Conservation (phyloP, 2,888 invertebrate species). For the Plagodis dolabraria region DNA sequence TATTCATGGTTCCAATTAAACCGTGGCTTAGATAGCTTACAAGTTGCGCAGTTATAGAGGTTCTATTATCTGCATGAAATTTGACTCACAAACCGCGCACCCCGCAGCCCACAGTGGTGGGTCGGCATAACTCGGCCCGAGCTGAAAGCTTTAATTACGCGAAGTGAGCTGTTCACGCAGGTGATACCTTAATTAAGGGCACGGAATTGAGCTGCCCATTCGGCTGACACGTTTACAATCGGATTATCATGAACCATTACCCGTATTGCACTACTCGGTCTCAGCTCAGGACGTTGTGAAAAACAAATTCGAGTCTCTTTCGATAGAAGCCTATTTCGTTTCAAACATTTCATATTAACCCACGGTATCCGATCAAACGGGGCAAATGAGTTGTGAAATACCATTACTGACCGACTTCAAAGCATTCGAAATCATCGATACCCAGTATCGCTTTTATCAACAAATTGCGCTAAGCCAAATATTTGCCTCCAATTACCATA, state of each 20-base stretch:
- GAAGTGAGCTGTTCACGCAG: slow-evolving; percentile 82
- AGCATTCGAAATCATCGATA: slow-evolving; percentile 16
- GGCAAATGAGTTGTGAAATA: slow-evolving; percentile 15
- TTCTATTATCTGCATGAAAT: slow-evolving; percentile 79
- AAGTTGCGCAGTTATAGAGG: slow-evolving; percentile 74
- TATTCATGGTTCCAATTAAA: slow-evolving; percentile 77
- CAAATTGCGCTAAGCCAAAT: slow-evolving; percentile 29
- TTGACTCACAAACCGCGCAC: slow-evolving; percentile 77
- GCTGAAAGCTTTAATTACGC: slow-evolving; percentile 81
- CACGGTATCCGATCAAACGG: too few species aligned
- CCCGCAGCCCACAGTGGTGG: slow-evolving; percentile 57
- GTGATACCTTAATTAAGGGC: slow-evolving; percentile 82
- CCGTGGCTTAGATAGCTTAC: slow-evolving; percentile 67
- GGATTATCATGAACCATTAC: slow-evolving; percentile 73
- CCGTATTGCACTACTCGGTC: slow-evolving; percentile 36
- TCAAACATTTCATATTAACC: too few species aligned
- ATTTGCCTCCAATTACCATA: slow-evolving; percentile 33
- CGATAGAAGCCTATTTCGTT: too few species aligned
- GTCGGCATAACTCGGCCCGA: slow-evolving; percentile 77
- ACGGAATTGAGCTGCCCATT: slow-evolving; percentile 80
- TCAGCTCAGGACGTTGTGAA: slow-evolving; percentile 20
- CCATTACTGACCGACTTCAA: slow-evolving; percentile 4
- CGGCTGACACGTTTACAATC: slow-evolving; percentile 77
- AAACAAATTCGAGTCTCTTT: slow-evolving; percentile 3
- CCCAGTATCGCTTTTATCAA: slow-evolving; percentile 14